Evolutionary conservation across 2,797 vertebrate species (phyloP).

Genomic region (Lagodon rhomboides): DNA sequence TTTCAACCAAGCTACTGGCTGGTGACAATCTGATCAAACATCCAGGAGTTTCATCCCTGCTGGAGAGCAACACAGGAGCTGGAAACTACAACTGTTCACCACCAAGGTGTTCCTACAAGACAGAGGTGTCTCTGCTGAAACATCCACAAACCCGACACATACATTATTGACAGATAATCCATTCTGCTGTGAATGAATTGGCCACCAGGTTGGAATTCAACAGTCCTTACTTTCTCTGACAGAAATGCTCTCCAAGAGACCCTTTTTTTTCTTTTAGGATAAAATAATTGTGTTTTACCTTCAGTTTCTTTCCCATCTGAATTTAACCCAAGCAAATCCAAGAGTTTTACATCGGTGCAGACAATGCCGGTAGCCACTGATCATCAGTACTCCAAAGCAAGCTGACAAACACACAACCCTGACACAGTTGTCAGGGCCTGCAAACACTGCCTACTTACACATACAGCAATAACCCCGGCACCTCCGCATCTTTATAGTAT

Average conservation of each 20-base stretch:
- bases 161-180: constrained; percentile 34
- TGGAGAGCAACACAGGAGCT: neutral
- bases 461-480: too few species aligned
- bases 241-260: constrained; percentile 13
- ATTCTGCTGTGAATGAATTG: constrained; percentile 23
- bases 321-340: neutral
- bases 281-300: neutral
- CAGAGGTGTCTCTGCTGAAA: constrained; percentile 10
- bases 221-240: constrained; percentile 12
- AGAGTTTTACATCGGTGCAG: neutral
- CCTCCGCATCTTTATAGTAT: neutral
- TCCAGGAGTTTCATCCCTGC: neutral
- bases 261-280: neutral
- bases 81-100: constrained; percentile 6
- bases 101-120: constrained; percentile 5
- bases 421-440: neutral
- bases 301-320: neutral
- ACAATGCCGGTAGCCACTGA: neutral
- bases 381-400: neutral
- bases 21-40: constrained; percentile 21
- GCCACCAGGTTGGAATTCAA: constrained; percentile 21
- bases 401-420: constrained; percentile 3
- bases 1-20: neutral
- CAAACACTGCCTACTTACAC: neutral
- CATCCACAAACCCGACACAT: constrained; percentile 5